A percentile compares a stretch with the other conserved stretches of the same genome.
phyloP scores from a whole-genome alignment of 2,113 vertebrate genomes.

The Colaptes auratus region DNA sequence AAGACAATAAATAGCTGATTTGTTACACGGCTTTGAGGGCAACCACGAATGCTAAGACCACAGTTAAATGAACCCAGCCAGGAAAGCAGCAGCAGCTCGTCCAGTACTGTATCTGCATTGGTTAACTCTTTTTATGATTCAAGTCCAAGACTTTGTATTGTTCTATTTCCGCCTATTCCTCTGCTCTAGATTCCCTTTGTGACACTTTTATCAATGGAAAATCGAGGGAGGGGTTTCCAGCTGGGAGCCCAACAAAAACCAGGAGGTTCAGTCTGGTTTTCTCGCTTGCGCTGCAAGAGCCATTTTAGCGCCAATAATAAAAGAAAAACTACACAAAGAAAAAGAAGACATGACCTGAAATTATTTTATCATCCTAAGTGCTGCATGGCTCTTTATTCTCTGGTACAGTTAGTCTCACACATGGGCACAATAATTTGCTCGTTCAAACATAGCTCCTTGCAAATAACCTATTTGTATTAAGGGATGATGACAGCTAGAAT shows the following conservation, averaged over 20 bases:
- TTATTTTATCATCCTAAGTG: constrained; percentile 46
- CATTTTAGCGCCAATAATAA: constrained; percentile 21
- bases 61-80: constrained; percentile 23
- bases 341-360: constrained; percentile 36
- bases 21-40: not conserved
- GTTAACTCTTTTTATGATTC: constrained; percentile 49
- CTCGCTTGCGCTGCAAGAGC: not conserved
- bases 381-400: constrained; percentile 23
- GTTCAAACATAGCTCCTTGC: constrained; percentile 22
- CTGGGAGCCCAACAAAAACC: constrained; percentile 57
- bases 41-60: not conserved
- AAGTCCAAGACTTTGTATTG: constrained; percentile 38
- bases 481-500: not conserved
- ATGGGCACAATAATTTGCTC: not conserved
- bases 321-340: constrained; percentile 49
- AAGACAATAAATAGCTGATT: constrained; percentile 47
- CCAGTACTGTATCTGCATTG: not conserved
- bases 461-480: constrained; percentile 15
- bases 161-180: constrained; percentile 51
- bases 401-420: constrained; percentile 1
- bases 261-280: constrained; percentile 58
- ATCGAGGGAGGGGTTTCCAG: constrained; percentile 62
- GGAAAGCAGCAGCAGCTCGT: constrained; percentile 40
- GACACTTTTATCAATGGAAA: constrained; percentile 69
- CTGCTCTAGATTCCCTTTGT: constrained; percentile 62